phyloP scores from a whole-genome alignment of 92 coral and sea anemone species.

The Epizoanthus ramosus region DNA sequence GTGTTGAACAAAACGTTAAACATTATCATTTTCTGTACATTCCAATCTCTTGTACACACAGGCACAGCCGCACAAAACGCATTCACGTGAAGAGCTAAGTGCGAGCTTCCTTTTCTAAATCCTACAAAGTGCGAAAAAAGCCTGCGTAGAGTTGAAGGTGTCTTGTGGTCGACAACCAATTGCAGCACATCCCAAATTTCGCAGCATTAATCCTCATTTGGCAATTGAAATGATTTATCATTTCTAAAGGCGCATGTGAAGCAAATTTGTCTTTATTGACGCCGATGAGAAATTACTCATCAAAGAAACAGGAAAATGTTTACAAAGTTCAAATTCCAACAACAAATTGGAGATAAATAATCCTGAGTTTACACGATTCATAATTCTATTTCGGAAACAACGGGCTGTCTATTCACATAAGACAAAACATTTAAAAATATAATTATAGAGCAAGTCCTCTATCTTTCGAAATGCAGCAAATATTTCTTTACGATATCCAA shows the following conservation, averaged over 20 bases:
- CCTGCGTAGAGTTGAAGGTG: constrained; percentile 25
- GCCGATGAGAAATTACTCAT: constrained; percentile 9
- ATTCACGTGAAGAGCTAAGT: constrained; percentile 32
- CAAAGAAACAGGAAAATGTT: constrained; percentile 14
- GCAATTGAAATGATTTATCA: constrained; percentile 14
- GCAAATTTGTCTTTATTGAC: not conserved
- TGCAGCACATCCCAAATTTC: not conserved
- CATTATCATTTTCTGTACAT: constrained; percentile 10
- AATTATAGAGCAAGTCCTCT: constrained; percentile 9
- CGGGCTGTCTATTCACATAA: not conserved
- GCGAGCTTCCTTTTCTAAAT: constrained; percentile 42
- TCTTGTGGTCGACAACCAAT: constrained; percentile 29
- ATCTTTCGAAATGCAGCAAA: not conserved
- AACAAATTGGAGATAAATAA: constrained; percentile 36
- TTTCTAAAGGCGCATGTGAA: not conserved
- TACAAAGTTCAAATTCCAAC: constrained; percentile 34
- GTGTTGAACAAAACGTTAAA: constrained; percentile 13
- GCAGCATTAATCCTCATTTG: not conserved
- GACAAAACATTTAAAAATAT: not conserved
- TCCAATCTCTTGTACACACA: constrained; percentile 21
- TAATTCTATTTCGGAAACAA: constrained; percentile 22
- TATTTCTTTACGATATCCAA: not conserved
- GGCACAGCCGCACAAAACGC: constrained; percentile 11
- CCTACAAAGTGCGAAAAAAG: constrained; percentile 44
- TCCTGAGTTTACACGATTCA: constrained; percentile 1